A percentile compares a stretch with the other conserved stretches of the same genome.
These are phyloP conservation scores for Drosophila malerkotliana DNA, from an alignment of 1,140 invertebrate genomes.

Conservation along the genomic window DNA sequence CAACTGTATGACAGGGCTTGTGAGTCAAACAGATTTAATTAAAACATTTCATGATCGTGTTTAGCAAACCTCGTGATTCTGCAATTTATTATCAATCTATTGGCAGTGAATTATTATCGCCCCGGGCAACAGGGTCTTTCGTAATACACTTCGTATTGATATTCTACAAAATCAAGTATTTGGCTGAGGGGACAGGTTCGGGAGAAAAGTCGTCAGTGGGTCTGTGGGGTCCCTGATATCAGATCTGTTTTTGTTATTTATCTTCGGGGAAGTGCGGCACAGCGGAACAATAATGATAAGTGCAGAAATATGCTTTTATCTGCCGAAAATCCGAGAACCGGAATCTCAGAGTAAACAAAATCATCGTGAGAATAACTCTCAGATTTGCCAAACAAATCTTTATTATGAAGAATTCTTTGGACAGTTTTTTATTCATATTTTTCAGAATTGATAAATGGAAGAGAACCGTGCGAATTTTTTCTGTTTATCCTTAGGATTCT, in stretches of 20 bases:
- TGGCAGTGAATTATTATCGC: constrained; percentile 17
- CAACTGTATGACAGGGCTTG: constrained; percentile 16
- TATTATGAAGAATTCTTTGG: constrained; percentile 20
- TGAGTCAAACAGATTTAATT: constrained; percentile 34
- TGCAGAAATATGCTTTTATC: constrained; percentile 38
- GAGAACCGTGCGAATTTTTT: constrained; percentile 12
- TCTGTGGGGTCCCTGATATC: constrained; percentile 20
- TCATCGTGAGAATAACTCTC: constrained; percentile 35
- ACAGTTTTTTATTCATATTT: constrained; percentile 1
- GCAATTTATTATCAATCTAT: constrained; percentile 27
- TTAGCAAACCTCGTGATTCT: constrained; percentile 27
- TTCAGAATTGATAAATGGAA: neutral
- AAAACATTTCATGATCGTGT: constrained; percentile 22
- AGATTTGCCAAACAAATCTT: constrained; percentile 14
- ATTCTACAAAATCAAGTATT: neutral
- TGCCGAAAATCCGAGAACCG: constrained; percentile 18
- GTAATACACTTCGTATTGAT: constrained; percentile 5
- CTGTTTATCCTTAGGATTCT: neutral
- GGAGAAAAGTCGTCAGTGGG: constrained; percentile 14
- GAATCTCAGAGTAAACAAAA: constrained; percentile 36
- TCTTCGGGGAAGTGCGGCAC: constrained; percentile 6
- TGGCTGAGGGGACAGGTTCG: neutral
- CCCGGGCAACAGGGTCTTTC: constrained; percentile 24
- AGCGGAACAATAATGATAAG: constrained; percentile 25
- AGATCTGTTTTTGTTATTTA: constrained; percentile 33